Evolutionary conservation across 1,140 invertebrate genomes (phyloP).

Genomic region (Drosophila varians): DNA sequence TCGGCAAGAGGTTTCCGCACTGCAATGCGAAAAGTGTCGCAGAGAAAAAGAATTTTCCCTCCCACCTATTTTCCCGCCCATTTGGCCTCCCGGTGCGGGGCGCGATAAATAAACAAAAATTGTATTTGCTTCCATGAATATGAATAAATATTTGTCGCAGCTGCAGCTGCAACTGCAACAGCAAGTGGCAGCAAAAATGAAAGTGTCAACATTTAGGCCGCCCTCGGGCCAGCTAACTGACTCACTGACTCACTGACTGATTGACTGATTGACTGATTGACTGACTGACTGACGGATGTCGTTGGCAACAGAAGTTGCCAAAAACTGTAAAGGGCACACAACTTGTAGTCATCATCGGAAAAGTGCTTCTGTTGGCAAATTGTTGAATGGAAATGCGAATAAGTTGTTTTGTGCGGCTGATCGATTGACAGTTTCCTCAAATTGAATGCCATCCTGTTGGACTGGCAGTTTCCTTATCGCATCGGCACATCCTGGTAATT

Average conservation of each 20-base stretch:
- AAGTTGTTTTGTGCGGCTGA: conserved; percentile 41
- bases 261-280: conserved; percentile 31
- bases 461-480: conserved; percentile 26
- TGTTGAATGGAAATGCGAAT: conserved; percentile 57
- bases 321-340: conserved; percentile 39
- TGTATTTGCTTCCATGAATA: conserved; percentile 46
- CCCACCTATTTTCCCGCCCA: neutral
- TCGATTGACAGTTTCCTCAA: conserved; percentile 33
- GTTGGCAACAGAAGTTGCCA: conserved; percentile 48
- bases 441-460: conserved; percentile 6
- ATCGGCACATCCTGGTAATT: conserved; percentile 8
- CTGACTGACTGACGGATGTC: conserved; percentile 26
- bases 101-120: conserved; percentile 53
- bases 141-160: conserved; percentile 69
- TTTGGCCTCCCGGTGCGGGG: conserved; percentile 2
- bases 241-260: conserved; percentile 43
- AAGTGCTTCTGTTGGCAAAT: conserved; percentile 33
- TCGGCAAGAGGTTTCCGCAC: conserved; percentile 34
- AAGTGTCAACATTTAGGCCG: conserved; percentile 61
- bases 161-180: conserved; percentile 22
- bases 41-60: conserved; percentile 26
- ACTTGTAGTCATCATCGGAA: conserved; percentile 29
- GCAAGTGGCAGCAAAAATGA: conserved; percentile 44
- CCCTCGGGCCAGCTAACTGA: conserved; percentile 33
- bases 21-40: conserved; percentile 49